phyloP scores from a whole-genome alignment of 2,888 invertebrate species.

The Cepaea hortensis region DNA sequence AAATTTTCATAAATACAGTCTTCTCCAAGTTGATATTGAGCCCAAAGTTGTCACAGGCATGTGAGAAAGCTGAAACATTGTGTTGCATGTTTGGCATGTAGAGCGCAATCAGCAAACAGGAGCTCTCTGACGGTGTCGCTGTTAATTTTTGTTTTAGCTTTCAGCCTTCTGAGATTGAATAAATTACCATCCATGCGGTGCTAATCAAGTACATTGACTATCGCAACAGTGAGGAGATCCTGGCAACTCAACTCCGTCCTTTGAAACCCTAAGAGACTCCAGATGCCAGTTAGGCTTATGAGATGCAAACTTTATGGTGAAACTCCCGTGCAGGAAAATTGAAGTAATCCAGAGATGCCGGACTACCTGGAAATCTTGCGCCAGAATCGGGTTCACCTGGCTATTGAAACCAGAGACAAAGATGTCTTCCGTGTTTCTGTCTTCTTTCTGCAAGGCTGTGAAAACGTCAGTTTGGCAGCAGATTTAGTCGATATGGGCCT shows the following conservation, averaged over 20 bases:
- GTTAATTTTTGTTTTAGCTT: no score
- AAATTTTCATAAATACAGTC: no score
- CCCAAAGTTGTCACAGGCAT: no score
- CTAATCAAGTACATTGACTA: constrained; percentile 47
- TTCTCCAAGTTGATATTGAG: no score
- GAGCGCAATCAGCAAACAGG: no score
- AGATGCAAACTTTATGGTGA: constrained; percentile 44
- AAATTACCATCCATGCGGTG: no score
- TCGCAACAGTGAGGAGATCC: constrained; percentile 43
- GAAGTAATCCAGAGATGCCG: constrained; percentile 4
- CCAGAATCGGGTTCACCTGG: neutral
- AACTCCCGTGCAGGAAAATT: constrained; percentile 15
- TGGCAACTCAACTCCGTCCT: constrained; percentile 22
- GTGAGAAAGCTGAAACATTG: no score
- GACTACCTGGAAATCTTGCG: constrained; percentile 9
- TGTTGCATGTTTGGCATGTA: no score
- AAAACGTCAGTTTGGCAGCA: constrained; percentile 24
- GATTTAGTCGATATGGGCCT: constrained; percentile 28
- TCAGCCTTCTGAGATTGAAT: no score
- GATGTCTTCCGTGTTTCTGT: constrained; percentile 22
- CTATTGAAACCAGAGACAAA: constrained; percentile 10
- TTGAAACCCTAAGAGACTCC: constrained; percentile 22
- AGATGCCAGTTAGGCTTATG: constrained; percentile 25
- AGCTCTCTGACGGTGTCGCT: no score
- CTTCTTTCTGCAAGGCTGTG: neutral